Percentiles rank a stretch among this genome's conserved stretches.
Evolutionary conservation across 1,140 invertebrate genomes (phyloP).

Genomic region (Pseudomyrmex flavicornis): DNA sequence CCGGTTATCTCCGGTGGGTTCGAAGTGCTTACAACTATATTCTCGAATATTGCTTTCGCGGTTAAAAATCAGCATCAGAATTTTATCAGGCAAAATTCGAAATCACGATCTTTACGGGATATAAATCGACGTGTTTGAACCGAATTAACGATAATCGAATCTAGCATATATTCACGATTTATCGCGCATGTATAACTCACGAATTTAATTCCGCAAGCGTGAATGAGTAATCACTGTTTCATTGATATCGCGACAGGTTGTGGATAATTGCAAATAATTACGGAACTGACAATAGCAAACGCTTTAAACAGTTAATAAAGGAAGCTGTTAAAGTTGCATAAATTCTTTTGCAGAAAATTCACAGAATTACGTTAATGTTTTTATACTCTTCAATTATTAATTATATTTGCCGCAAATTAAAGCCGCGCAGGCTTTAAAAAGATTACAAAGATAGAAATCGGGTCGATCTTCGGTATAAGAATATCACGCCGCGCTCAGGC

Average conservation of each 20-base stretch:
- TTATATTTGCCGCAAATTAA: background rate
- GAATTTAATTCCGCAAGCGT: background rate
- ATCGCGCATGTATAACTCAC: background rate
- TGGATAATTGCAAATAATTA: slow-evolving; percentile 3
- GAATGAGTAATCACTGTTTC: background rate
- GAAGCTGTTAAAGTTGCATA: slow-evolving; percentile 44
- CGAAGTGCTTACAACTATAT: slow-evolving; percentile 59
- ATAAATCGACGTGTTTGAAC: background rate
- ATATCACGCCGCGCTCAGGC: slow-evolving; percentile 24
- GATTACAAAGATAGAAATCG: slow-evolving; percentile 65
- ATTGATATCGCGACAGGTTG: background rate
- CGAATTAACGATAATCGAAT: background rate
- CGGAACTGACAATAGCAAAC: background rate
- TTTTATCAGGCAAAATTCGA: slow-evolving; percentile 15
- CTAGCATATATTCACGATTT: background rate
- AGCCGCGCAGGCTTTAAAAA: slow-evolving; percentile 23
- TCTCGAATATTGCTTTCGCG: slow-evolving; percentile 45
- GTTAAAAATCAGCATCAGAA: slow-evolving; percentile 33
- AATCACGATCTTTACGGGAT: slow-evolving; percentile 13
- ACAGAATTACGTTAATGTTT: too few relatives aligned
- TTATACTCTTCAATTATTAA: too few relatives aligned
- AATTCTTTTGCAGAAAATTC: background rate
- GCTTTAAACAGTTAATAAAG: slow-evolving; percentile 34
- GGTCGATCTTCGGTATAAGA: slow-evolving; percentile 45
- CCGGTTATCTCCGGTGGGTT: slow-evolving; percentile 40